Evolutionary conservation across 2,113 vertebrate species (phyloP), one percentile per base, ranked within the genome.

Genomic region (Rhinogobius similis): DNA sequence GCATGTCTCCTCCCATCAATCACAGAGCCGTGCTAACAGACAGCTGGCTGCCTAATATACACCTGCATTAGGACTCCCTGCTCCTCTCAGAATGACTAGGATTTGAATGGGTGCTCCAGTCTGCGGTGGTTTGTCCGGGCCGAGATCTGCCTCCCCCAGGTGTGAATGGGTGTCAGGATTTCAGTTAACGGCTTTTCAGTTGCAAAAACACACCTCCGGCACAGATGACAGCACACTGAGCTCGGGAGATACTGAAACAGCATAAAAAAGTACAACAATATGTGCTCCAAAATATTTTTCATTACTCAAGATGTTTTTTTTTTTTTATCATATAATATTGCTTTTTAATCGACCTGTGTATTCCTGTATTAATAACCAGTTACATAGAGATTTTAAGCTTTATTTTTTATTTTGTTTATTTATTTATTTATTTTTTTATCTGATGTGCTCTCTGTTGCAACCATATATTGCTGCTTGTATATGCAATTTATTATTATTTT

Each of bases 1-100:
- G 90, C 90, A 81, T 91, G 86, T 90, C 89, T 86, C 82, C 82
- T 86, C 62, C 88, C 87, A 92, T 93, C 88, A 91, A 91, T 92
- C 90, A 91, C 79, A 38, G 66, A 61, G 70, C 78, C 26, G 65
- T 79, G 68, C 44, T 76, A 81, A 88, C 83, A 90, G 89, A 91
- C 84, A 90, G 90, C 84, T 79, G 81, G 87, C 85, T 89, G 78
- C 86, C 86, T 90, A 88, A 90, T 88, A 87, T 86, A 87, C 83
- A 88, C 82, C 82, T 84, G 81, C 84, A 87, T 92, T 85, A 91
- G 75, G 74, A 77, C 70, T 67, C 75, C 65, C 70, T 67, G 79
- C 81, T 86, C 67, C 75, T 83, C 76, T 39, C 58, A 80, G 81
- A 87, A 86, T 82, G 80, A 75, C 63, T 74, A 78, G 76, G 75